Evolutionary conservation across 2,113 vertebrate genomes (phyloP).

Genomic region (Actenoides lindsayi): DNA sequence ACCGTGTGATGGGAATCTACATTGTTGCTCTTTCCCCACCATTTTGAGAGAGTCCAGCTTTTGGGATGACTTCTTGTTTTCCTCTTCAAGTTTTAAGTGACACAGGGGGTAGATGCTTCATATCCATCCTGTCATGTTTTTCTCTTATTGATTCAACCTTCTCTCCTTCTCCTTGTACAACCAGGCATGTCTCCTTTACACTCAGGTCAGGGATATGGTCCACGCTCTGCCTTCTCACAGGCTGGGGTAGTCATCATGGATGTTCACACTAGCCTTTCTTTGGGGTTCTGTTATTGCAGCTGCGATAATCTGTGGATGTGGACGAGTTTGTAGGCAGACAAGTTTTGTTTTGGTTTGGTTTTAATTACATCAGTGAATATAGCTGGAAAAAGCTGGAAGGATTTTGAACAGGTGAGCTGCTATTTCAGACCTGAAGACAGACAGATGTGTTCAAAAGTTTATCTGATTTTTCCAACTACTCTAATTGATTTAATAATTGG

Average conservation of each 20-base stretch:
- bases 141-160: not conserved
- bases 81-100: not conserved
- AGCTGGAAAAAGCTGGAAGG: not conserved
- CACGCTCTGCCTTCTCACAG: not conserved
- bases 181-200: not conserved
- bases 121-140: not conserved
- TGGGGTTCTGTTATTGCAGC: not conserved
- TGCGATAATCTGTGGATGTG: not conserved
- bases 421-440: constrained; percentile 10
- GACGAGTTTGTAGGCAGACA: not conserved
- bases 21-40: not conserved
- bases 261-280: not conserved
- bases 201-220: not conserved
- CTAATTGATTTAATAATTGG: not conserved
- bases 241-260: not conserved
- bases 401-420: not conserved
- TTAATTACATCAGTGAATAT: not conserved
- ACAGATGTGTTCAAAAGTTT: not conserved
- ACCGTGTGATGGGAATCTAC: not conserved
- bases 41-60: not conserved
- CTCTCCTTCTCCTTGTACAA: not conserved
- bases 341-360: not conserved
- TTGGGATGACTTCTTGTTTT: not conserved
- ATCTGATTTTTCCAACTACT: constrained; percentile 16
- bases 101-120: not conserved